Conservation (phyloP, 2,113 vertebrate species). For the Tyrannus savana region DNA sequence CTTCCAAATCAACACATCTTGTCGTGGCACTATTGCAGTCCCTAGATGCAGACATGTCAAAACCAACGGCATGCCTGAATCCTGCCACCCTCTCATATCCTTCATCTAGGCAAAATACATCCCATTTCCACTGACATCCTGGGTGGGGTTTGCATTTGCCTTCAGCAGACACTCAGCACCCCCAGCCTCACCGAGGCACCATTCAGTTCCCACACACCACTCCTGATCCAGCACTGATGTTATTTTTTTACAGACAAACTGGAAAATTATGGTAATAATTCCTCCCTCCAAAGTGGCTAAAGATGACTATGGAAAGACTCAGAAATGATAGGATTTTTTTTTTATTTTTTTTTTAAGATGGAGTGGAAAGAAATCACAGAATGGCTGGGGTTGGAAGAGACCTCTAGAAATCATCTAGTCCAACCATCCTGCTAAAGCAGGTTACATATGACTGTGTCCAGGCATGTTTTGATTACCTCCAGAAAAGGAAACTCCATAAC, state of each 20-base stretch:
- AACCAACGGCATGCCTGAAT: accelerated
- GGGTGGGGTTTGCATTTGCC: not conserved
- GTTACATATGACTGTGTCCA: not conserved
- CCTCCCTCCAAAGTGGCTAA: not conserved
- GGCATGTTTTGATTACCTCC: not conserved
- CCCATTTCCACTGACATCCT: too few relatives aligned
- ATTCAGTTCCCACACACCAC: not conserved
- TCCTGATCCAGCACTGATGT: not conserved
- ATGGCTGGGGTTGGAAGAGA: not conserved
- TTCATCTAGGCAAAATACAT: not conserved
- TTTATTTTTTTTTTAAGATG: not conserved
- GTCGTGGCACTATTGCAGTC: not conserved
- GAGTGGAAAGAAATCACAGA: not conserved
- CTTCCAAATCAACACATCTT: not conserved
- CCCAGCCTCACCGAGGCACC: not conserved
- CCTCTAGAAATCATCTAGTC: not conserved
- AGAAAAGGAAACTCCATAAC: not conserved
- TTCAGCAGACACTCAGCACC: not conserved
- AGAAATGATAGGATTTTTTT: not conserved
- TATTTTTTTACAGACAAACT: not conserved
- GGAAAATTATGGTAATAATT: not conserved
- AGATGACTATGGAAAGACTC: not conserved
- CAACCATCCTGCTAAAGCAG: not conserved
- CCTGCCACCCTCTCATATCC: not conserved
- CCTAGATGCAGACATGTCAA: accelerated